These are phyloP conservation scores for Caenorhabditis panamensis DNA, from an alignment of 2,888 invertebrate genomes.

Conservation along the genomic window DNA sequence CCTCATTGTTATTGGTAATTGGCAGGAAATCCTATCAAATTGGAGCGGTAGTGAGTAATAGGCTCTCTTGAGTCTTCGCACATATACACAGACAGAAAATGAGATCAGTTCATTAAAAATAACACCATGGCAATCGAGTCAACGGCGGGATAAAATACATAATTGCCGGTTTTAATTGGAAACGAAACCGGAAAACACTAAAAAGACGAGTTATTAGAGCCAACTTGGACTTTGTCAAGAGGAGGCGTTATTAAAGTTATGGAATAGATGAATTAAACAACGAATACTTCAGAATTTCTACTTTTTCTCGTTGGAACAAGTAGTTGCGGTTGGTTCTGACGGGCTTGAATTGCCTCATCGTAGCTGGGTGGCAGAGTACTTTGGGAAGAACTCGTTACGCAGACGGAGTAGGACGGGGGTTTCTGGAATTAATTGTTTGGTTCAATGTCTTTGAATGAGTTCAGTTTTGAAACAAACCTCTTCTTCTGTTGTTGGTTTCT, in stretches of 20 bases:
- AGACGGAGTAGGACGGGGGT: constrained; percentile 55
- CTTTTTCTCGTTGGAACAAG: constrained; percentile 34
- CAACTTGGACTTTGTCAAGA: constrained; percentile 1
- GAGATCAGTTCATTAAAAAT: constrained; percentile 11
- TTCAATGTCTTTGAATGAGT: not conserved
- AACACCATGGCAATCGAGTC: constrained; percentile 3
- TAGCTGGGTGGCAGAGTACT: constrained; percentile 47
- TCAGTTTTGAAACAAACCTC: constrained; percentile 19
- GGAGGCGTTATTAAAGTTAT: not conserved
- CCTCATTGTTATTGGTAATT: not conserved
- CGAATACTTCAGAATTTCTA: constrained; percentile 26
- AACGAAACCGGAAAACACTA: no score
- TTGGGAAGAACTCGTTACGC: constrained; percentile 38
- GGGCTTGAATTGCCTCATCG: constrained; percentile 52
- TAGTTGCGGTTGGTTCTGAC: constrained; percentile 24
- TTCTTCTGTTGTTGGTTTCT: constrained; percentile 40
- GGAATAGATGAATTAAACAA: constrained; percentile 21
- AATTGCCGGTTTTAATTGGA: not conserved
- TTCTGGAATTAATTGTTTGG: constrained; percentile 35
- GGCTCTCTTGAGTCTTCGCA: not conserved
- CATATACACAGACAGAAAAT: not conserved
- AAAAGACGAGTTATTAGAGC: not conserved
- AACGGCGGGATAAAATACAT: not conserved
- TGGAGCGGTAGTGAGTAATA: not conserved
- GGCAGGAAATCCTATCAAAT: not conserved